A percentile compares a stretch with the other conserved stretches of the same genome.
Conservation (phyloP, 2,888 invertebrate species). For the Doris montereyensis region DNA sequence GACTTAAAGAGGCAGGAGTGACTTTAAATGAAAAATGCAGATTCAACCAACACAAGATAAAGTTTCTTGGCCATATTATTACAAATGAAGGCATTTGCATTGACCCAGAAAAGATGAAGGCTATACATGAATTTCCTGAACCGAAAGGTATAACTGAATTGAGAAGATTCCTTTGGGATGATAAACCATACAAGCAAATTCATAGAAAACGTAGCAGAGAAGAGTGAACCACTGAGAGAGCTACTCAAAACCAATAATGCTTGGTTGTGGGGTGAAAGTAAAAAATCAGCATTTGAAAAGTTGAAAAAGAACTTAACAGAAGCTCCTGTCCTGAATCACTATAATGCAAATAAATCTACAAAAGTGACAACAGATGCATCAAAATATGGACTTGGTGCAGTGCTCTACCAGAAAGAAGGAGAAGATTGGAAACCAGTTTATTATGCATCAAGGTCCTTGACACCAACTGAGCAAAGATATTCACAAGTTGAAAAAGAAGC, state of each 20-base stretch:
- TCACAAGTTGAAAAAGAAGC: conserved; percentile 5
- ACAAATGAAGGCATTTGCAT: not conserved
- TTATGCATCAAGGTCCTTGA: too few species aligned
- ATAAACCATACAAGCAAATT: conserved; percentile 1
- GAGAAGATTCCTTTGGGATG: not conserved
- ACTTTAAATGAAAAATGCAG: conserved; percentile 33
- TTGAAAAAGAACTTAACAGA: not conserved
- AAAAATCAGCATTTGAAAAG: not conserved
- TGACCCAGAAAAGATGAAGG: conserved; percentile 7
- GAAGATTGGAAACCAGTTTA: too few species aligned
- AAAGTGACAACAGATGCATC: conserved; percentile 13
- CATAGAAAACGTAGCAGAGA: not conserved
- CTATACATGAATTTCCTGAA: not conserved
- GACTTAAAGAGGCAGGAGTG: not conserved
- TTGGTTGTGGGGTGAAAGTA: not conserved
- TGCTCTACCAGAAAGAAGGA: not conserved
- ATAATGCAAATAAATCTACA: too few species aligned
- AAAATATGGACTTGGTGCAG: not conserved
- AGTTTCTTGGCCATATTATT: conserved; percentile 29
- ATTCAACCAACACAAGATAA: conserved; percentile 1
- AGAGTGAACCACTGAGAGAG: not conserved
- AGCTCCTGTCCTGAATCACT: not conserved
- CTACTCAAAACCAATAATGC: not conserved
- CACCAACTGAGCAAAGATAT: too few species aligned
- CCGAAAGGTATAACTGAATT: not conserved